These are phyloP conservation scores for Scolopax mira DNA, from an alignment of 2,113 vertebrate species.

Conservation along the genomic window DNA sequence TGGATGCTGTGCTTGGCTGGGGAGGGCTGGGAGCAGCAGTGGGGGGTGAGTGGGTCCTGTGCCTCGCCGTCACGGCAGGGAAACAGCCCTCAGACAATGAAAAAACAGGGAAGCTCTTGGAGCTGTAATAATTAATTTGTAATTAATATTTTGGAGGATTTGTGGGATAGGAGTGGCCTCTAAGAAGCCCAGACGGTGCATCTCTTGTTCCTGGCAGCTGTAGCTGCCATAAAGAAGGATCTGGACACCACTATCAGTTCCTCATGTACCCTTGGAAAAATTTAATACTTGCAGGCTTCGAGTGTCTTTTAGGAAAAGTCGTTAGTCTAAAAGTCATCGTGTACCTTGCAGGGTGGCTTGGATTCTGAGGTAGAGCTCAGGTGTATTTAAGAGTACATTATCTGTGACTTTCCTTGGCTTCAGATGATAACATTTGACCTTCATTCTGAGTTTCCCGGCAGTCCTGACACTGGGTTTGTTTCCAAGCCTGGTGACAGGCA, in stretches of 20 bases:
- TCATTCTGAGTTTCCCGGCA: neutral
- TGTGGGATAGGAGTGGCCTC: neutral
- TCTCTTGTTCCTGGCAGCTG: neutral
- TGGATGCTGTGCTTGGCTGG: neutral
- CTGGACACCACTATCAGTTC: neutral
- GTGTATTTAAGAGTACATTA: neutral
- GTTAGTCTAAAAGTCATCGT: rapidly evolving
- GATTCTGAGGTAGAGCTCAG: neutral
- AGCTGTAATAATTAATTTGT: too few species aligned
- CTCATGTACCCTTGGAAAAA: neutral
- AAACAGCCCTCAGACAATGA: rapidly evolving
- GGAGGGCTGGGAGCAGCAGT: neutral
- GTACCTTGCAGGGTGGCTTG: neutral
- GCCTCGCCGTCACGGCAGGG: rapidly evolving
- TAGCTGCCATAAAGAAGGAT: neutral
- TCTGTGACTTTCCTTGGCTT: neutral
- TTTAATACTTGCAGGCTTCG: neutral
- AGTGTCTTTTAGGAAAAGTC: neutral
- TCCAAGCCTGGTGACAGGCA: neutral
- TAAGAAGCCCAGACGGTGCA: neutral
- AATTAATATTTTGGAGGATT: neutral
- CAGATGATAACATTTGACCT: neutral
- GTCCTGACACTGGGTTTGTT: rapidly evolving
- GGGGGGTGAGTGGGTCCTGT: neutral
- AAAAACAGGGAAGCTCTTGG: neutral